Conservation (phyloP, 1,140 invertebrate species). For the Panulirus ornatus region DNA sequence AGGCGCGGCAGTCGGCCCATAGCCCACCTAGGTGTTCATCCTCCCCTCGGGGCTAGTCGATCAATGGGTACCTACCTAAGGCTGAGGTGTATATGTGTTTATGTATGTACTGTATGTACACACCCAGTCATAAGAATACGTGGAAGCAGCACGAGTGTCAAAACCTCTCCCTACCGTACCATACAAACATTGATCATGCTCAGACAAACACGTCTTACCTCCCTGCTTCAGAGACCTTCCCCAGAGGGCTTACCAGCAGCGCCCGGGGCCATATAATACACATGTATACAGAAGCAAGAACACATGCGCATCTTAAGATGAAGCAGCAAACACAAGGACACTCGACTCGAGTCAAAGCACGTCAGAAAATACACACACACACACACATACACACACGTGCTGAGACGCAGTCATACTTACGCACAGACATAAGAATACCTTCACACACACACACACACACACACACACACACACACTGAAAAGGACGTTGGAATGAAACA, state of each 20-base stretch:
- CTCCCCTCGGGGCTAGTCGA: no score
- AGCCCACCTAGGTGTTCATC: no score
- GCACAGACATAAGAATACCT: not conserved
- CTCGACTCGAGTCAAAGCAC: not conserved
- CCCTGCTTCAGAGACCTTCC: not conserved
- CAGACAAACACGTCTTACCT: not conserved
- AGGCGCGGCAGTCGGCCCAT: no score
- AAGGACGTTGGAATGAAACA: not conserved
- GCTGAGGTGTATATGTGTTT: no score
- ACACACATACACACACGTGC: not conserved
- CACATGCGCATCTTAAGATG: not conserved
- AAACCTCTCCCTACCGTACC: not conserved
- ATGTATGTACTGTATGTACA: no score
- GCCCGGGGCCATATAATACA: no score
- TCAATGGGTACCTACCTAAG: no score
- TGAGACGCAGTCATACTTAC: not conserved
- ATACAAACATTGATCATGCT: not conserved
- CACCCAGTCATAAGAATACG: not conserved
- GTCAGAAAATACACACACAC: not conserved
- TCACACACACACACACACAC: slow-evolving; percentile 19
- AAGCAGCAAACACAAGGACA: not conserved
- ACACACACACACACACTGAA: not conserved
- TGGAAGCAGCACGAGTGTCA: not conserved
- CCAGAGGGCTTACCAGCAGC: not conserved
- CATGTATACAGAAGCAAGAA: not conserved